Percentiles rank a stretch among this genome's conserved stretches.
phyloP scores from a whole-genome alignment of 2,113 vertebrate genomes.

The Labeo rohita region DNA sequence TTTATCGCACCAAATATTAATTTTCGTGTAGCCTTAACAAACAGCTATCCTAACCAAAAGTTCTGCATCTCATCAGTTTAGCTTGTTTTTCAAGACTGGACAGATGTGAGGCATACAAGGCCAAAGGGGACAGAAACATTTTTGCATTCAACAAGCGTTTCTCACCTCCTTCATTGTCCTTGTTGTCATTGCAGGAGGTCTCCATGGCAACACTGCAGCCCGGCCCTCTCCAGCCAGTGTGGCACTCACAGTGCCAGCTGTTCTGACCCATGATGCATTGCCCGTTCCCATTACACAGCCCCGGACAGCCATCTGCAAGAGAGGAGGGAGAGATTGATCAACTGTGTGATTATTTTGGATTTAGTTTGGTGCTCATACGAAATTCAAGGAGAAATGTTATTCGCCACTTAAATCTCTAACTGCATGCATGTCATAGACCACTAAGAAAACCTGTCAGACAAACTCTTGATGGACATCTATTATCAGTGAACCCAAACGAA shows the following conservation, averaged over 20 bases:
- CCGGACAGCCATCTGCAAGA: conserved; percentile 87
- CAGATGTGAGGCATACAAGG: not conserved
- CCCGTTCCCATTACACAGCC: conserved; percentile 88
- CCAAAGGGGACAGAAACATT: conserved; percentile 18
- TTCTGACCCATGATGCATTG: conserved; percentile 89
- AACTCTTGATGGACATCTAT: not conserved
- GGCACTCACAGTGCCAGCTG: conserved; percentile 93
- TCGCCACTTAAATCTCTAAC: not conserved
- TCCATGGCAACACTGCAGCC: conserved; percentile 93
- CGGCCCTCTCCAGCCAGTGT: conserved; percentile 88
- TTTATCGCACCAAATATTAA: not conserved
- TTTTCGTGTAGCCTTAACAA: not conserved
- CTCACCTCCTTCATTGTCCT: conserved; percentile 95
- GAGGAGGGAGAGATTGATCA: not conserved
- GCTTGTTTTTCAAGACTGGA: not conserved
- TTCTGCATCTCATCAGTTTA: not conserved
- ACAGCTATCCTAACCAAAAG: not conserved
- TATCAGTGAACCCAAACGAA: not conserved
- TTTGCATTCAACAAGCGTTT: not conserved
- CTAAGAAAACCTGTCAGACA: not conserved
- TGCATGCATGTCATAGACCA: not conserved
- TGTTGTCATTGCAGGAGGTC: conserved; percentile 88
- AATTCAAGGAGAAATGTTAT: not conserved
- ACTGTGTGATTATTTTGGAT: not conserved
- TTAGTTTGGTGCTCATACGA: not conserved